Base-by-base conservation (phyloP, 2,888 invertebrate genomes). In the Hemistola chrysoprasaria region DNA sequence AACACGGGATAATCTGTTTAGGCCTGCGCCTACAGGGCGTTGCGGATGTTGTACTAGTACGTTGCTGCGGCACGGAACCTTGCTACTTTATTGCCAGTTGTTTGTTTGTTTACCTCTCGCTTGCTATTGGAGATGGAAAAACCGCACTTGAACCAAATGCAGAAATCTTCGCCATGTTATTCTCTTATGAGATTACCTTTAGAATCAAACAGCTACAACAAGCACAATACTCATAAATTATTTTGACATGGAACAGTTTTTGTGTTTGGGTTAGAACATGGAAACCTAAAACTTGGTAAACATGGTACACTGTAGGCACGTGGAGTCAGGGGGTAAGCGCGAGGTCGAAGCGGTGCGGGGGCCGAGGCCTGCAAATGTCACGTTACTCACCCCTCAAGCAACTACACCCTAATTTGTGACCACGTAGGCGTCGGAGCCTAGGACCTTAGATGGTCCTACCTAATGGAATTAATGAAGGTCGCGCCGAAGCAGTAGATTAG, bases 401-500 rank as follows among this genome's bases (percentile, higher is more conserved):
- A 42, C 41, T 36, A 23, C 11, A 22, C 22, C 31, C 22, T 7
- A 36, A 31, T 31, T 36, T 36, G 52, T 53, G 58, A 49, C 52
- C 52, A 50, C 45, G 64, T 63, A 61, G 68, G 67, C 67, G 69
- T 57, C 45, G 6, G 21, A 28, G 6, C 54, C 54, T 16, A 4
- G 16, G 42, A 55, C 48, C 48, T 61, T 56, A 47, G 59, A 56
- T 56, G 53, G 52, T 55, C 55, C 53, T 59, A 61, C 58, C 62
- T 71, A 71, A 73, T 74, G 57, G 62, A 67, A 66, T 69, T 71
- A 72, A 63, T 69, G 62, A 67, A 71, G 65, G 65, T 63, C 61
- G 56, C 40, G 31, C 55, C 59, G 37, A 49, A 60, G 49, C 50
- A 52, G 55, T 56, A 53, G 50, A 54, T 56, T 53, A 47, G 40